These are phyloP conservation scores for Lathronympha strigana DNA, from an alignment of 2,888 invertebrate species.

Conservation along the genomic window DNA sequence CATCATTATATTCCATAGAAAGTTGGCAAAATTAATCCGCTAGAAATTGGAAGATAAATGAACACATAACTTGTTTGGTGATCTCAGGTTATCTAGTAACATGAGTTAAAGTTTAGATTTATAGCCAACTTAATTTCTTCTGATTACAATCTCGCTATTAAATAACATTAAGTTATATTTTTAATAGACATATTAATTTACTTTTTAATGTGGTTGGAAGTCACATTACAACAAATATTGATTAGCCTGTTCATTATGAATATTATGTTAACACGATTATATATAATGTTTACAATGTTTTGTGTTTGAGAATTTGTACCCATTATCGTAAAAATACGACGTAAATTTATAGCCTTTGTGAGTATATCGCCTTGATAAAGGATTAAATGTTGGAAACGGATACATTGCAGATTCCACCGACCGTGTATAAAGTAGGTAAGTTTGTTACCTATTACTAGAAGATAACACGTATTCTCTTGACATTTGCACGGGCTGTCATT, in stretches of 20 bases:
- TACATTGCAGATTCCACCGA: no score
- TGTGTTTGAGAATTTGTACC: background rate
- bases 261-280: background rate
- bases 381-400: background rate
- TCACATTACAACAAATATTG: conserved; percentile 4
- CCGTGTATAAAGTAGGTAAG: background rate
- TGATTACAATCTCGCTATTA: conserved; percentile 20
- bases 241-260: background rate
- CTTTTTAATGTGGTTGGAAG: background rate
- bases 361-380: background rate
- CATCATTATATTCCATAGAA: conserved; percentile 29
- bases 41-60: conserved; percentile 29
- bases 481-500: conserved; percentile 6
- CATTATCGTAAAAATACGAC: background rate
- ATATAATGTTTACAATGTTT: background rate
- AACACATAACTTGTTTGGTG: conserved; percentile 25
- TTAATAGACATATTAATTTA: conserved; percentile 1
- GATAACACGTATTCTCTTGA: conserved; percentile 1
- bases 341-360: background rate
- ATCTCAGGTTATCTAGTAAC: conserved; percentile 15
- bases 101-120: conserved; percentile 20
- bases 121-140: conserved; percentile 21
- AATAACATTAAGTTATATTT: conserved; percentile 16
- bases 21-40: conserved; percentile 39
- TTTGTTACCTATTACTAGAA: background rate